These are phyloP conservation scores for Drosophila nasuta DNA, from an alignment of 1,140 invertebrate genomes.

Conservation along the genomic window DNA sequence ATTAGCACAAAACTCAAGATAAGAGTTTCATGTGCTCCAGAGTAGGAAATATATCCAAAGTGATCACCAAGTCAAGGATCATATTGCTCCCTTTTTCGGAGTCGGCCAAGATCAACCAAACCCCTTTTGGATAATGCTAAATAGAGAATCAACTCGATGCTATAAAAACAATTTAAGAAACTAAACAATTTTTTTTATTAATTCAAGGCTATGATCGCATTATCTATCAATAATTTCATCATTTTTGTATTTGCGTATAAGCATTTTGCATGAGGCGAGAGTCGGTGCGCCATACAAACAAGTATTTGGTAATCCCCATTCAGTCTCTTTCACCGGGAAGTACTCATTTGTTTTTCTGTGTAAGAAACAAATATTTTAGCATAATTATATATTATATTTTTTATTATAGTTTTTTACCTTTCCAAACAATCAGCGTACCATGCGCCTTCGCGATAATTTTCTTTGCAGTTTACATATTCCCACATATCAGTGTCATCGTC, in stretches of 20 bases:
- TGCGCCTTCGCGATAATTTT: not conserved
- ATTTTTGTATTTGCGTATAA: not conserved
- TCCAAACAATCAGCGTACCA: not conserved
- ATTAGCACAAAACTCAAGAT: conserved; percentile 87
- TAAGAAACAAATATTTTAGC: not conserved
- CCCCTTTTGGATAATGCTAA: conserved; percentile 92
- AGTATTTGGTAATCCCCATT: no score
- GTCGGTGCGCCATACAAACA: no score
- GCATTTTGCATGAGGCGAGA: no score
- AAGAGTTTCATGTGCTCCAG: not conserved
- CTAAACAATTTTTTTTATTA: conserved; percentile 3
- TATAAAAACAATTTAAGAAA: conserved; percentile 45
- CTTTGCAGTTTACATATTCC: not conserved
- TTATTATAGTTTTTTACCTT: not conserved
- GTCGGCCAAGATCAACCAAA: conserved; percentile 99
- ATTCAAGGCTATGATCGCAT: not conserved
- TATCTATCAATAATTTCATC: no score
- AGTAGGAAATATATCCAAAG: not conserved
- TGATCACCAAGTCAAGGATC: conserved; percentile 88
- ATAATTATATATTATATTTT: not conserved
- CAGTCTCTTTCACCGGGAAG: no score
- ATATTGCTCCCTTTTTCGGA: conserved; percentile 99
- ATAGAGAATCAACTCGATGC: conserved; percentile 38
- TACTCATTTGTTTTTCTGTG: not conserved
- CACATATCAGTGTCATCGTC: not conserved